Evolutionary conservation across 1,140 invertebrate genomes (phyloP).

Genomic region (Apocrypta bakeri): DNA sequence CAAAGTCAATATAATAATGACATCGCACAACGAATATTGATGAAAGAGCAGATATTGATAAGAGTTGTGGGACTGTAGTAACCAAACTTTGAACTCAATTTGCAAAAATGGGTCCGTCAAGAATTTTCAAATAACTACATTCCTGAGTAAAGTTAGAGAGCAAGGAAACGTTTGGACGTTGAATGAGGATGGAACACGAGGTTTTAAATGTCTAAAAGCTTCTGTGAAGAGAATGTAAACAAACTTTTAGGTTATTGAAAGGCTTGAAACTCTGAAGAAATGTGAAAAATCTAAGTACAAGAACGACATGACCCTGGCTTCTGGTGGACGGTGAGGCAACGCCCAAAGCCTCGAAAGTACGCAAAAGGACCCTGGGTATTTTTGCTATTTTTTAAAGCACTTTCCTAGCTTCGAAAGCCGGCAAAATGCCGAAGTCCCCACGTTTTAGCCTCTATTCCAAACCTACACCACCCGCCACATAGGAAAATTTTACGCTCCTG

Average conservation of each 20-base stretch:
- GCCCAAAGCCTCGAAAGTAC: constrained; percentile 60
- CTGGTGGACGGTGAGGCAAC: constrained; percentile 57
- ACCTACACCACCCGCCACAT: constrained; percentile 62
- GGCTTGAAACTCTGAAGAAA: constrained; percentile 59
- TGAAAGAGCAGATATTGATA: background rate
- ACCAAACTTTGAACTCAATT: constrained; percentile 79
- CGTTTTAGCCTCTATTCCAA: constrained; percentile 68
- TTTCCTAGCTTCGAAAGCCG: constrained; percentile 48
- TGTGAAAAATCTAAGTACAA: constrained; percentile 58
- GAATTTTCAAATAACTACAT: constrained; percentile 75
- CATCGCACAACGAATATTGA: background rate
- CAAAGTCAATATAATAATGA: background rate
- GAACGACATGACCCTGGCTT: constrained; percentile 55
- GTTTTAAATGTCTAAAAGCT: constrained; percentile 77
- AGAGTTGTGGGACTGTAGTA: constrained; percentile 45
- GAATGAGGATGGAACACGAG: constrained; percentile 75
- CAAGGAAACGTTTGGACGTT: constrained; percentile 70
- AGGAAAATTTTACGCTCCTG: constrained; percentile 17
- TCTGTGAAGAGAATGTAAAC: constrained; percentile 77
- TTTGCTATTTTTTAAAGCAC: constrained; percentile 56
- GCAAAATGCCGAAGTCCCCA: constrained; percentile 60
- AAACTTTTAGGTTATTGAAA: constrained; percentile 74
- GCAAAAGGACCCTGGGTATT: constrained; percentile 50
- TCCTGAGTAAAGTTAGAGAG: constrained; percentile 68
- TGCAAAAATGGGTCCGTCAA: constrained; percentile 84